Percentiles rank a stretch among this genome's conserved stretches.
Evolutionary conservation across 2,888 invertebrate genomes (phyloP).

Genomic region (Bhutanitis thaidina): DNA sequence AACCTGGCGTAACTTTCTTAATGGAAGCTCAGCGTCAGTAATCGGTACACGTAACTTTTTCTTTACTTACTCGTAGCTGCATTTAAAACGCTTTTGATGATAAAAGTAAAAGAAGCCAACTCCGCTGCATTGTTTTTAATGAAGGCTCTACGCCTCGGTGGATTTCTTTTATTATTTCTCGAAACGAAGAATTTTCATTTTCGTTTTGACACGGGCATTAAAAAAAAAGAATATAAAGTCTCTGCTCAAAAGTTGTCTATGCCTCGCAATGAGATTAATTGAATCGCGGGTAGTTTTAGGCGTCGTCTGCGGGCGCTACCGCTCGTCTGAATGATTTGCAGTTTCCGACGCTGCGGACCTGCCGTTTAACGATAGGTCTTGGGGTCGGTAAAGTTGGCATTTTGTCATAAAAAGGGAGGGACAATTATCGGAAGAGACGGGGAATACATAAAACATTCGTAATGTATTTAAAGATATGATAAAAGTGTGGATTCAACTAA

Average conservation of each 20-base stretch:
- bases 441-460: background rate
- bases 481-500: too few species aligned
- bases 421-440: constrained; percentile 9
- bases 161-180: constrained; percentile 41
- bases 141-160: constrained; percentile 26
- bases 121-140: constrained; percentile 5
- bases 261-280: constrained; percentile 52
- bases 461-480: background rate
- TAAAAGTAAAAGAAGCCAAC: background rate
- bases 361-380: constrained; percentile 17
- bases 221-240: too few species aligned
- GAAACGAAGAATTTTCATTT: too few species aligned
- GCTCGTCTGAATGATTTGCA: constrained; percentile 66
- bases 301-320: constrained; percentile 57
- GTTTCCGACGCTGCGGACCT: constrained; percentile 40
- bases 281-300: constrained; percentile 50
- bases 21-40: too few species aligned
- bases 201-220: too few species aligned
- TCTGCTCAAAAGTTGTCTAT: constrained; percentile 21
- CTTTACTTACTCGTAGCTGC: too few species aligned
- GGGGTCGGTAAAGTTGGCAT: constrained; percentile 8
- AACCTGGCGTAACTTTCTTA: too few species aligned
- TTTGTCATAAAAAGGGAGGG: constrained; percentile 12
- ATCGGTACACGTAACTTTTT: too few species aligned
- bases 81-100: too few species aligned